Evolutionary conservation across 2,888 invertebrate species (phyloP), one percentile per base, ranked within the genome.

Genomic region (Sympetrum striolatum): DNA sequence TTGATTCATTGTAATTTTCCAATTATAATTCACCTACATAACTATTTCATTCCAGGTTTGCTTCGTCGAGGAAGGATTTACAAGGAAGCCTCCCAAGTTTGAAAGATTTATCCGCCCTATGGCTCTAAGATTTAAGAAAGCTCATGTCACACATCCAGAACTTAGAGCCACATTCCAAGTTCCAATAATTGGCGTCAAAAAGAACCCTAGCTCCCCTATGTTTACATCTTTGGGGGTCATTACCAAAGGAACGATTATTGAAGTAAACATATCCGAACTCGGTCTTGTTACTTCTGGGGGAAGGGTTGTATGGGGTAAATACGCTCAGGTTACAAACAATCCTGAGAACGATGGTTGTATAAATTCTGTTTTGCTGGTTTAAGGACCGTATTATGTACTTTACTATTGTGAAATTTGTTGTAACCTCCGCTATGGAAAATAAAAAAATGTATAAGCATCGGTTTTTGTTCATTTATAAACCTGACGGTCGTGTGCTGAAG

Each of bases 341-440:
- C 99, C 99, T 0, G 99, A 99, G 94, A 99, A 99, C 94, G 99
- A 99, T 95, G 99, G 99, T 31, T 99, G 99, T 93, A 99, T 99
- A 91, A 99, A 99, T 95, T 99, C 99, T 93, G 98, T 99, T 91
- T 95, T 99, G 91, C 95, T 99, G 94, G 98, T 99, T 92, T 99
- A 96, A 96, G 6, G 80, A 91, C 79, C 91, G 82, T 91, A 90
- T 82, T 90, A 44, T 90, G 80, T 81, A 82, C 90, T 91, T 92
- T 1, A 44, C 44, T 44, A 8, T 44, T 91, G 91, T 31, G 31
- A 22, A 73, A 4, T 8, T 14, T 25, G 14, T 39, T 80, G 80
- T 80, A 39, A 44, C 80, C 22, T 44, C 37, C 22, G 39, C 3
- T 44, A 18, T 8, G 22, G 5, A 18, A 37, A 80, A 37, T 37